These are phyloP conservation scores for Heterocephalus glaber DNA, from an alignment of 2,113 vertebrate genomes.

Conservation along the genomic window DNA sequence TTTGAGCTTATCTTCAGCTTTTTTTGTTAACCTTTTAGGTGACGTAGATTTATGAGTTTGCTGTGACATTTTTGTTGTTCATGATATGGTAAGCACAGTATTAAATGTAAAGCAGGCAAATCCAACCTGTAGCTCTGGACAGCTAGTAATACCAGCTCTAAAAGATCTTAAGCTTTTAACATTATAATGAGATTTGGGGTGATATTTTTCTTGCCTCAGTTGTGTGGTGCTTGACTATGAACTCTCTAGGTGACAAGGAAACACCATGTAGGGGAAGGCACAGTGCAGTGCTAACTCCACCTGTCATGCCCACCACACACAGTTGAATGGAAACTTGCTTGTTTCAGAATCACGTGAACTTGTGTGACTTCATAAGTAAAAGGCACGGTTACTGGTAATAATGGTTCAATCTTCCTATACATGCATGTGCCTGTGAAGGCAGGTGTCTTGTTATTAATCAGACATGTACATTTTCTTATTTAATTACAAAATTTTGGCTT, in stretches of 20 bases:
- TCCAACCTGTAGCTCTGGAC: not conserved
- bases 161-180: not conserved
- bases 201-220: not conserved
- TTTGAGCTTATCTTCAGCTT: conserved; percentile 30
- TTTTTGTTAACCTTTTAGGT: not conserved
- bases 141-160: not conserved
- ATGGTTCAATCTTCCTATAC: not conserved
- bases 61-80: not conserved
- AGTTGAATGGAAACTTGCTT: not conserved
- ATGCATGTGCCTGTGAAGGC: not conserved
- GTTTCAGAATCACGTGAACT: not conserved
- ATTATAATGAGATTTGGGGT: not conserved
- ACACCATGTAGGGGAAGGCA: not conserved
- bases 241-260: not conserved
- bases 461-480: not conserved
- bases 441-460: not conserved
- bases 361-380: not conserved
- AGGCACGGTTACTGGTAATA: not conserved
- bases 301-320: not conserved
- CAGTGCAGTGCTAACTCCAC: not conserved
- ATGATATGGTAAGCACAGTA: not conserved
- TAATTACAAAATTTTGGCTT: not conserved
- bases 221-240: not conserved
- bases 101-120: not conserved
- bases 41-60: conserved; percentile 13